phyloP scores from a whole-genome alignment of 1,140 invertebrate species.

The Nasonia vitripennis region DNA sequence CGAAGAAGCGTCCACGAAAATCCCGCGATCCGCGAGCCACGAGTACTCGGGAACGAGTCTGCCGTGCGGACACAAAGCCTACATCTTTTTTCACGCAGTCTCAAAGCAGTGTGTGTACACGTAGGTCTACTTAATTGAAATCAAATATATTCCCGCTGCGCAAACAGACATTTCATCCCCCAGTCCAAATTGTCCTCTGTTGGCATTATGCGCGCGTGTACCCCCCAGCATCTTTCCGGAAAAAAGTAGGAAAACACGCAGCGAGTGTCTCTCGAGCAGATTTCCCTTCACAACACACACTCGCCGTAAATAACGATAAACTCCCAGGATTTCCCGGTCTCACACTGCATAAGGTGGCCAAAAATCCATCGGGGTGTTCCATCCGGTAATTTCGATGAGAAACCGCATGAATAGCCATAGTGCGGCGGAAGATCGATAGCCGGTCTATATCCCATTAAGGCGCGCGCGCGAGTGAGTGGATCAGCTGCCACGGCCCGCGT shows the following conservation, averaged over 20 bases:
- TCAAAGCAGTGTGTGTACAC: neutral
- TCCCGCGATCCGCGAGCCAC: too few species aligned
- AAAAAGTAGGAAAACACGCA: neutral
- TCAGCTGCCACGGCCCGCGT: neutral
- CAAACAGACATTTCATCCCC: neutral
- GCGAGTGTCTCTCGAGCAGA: neutral
- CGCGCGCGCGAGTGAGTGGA: neutral
- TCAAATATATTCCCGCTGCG: neutral
- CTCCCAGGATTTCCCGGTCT: neutral
- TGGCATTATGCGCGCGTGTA: neutral
- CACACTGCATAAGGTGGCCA: neutral
- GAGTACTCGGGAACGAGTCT: too few species aligned
- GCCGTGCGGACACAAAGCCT: too few species aligned
- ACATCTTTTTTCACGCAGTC: too few species aligned
- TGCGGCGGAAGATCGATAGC: constrained; percentile 39
- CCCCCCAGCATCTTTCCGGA: neutral
- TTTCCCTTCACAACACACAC: neutral
- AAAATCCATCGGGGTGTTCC: neutral
- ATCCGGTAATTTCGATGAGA: constrained; percentile 33
- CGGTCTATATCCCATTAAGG: constrained; percentile 40
- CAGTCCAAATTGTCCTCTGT: neutral
- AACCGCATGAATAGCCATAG: constrained; percentile 3
- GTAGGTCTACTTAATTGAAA: neutral
- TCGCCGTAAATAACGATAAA: constrained; percentile 12
- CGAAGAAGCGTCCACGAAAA: too few species aligned